Evolutionary conservation across 1,140 invertebrate genomes (phyloP), one percentile per base, ranked within the genome.

Genomic region (Zaprionus ghesquierei): DNA sequence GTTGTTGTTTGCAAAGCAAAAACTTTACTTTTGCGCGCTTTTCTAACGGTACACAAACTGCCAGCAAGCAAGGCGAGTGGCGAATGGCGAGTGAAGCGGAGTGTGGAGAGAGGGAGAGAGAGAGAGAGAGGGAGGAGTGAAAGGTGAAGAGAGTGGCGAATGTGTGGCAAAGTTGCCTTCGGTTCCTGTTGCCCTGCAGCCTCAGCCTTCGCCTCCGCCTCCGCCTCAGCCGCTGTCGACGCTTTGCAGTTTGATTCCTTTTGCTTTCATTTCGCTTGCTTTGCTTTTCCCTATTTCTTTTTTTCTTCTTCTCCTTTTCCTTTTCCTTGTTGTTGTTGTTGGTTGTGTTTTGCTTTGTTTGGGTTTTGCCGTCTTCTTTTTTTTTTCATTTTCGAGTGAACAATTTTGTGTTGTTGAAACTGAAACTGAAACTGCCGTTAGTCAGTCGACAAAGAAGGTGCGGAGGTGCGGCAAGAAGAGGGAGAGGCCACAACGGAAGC

Each of bases 1-100:
- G 84, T 87, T 87, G 84, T 89, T 89, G 82, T 87, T 89, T 89
- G 84, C 76, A 87, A 89, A 87, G 84, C 84, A 87, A 89, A 87
- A 87, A 87, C 82, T 87, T 87, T 87, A 87, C 82, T 85, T 84
- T 85, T 79, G 64, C 76, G 80, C 81, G 80, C 81, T 75, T 81
- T 77, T 79, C 75, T 65, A 79, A 79, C 80, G 73, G 72, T 65
- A 75, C 46, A 80, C 77, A 71, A 61, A 64, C 56, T 66, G 54
- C 60, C 69, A 74, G 38, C 50, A 46, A 68, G 35, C 35, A 41
- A 8, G 35, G 46, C 46, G 38, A 41, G 63, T 15, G 35, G 46
- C 46, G 38, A 41, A 69, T 55, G 49, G 59, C 33, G 65, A 55
- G 51, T 56, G 31, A 5, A 25, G 25, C 2, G 29, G 5, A 8